Conservation (phyloP, 2,113 vertebrate genomes). For the Rhadina sibilatrix region DNA sequence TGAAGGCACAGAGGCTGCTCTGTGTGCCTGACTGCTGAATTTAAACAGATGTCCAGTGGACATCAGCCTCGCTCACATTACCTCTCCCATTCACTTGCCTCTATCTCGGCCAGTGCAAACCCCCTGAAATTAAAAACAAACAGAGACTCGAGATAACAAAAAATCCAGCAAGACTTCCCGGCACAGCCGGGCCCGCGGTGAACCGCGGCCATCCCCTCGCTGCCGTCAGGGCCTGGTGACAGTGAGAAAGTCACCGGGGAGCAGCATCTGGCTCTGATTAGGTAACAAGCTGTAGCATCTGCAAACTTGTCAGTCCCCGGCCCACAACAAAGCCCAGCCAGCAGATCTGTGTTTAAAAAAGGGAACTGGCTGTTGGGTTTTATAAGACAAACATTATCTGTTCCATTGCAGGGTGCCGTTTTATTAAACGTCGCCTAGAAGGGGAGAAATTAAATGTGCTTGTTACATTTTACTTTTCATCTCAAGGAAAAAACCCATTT, state of each 20-base stretch:
- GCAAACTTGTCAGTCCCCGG: conserved; percentile 55
- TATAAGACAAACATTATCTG: conserved; percentile 73
- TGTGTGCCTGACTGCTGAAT: background rate
- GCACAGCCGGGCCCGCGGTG: background rate
- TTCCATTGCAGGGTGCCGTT: conserved; percentile 58
- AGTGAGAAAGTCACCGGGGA: background rate
- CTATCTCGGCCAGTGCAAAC: background rate
- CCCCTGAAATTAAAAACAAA: conserved; percentile 14
- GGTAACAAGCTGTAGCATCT: conserved; percentile 52
- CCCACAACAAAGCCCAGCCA: conserved; percentile 42
- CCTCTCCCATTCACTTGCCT: background rate
- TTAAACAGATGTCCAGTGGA: conserved; percentile 11
- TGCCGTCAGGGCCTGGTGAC: background rate
- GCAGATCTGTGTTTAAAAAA: conserved; percentile 36
- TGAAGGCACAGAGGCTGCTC: background rate
- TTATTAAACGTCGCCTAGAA: conserved; percentile 65
- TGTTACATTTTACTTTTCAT: conserved; percentile 67
- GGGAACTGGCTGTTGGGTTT: conserved; percentile 54
- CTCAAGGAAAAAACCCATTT: background rate
- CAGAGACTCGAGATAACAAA: background rate
- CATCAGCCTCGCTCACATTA: background rate
- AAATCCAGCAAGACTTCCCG: background rate
- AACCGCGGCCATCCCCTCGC: background rate
- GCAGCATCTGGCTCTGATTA: conserved; percentile 60
- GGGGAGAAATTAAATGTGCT: conserved; percentile 67